phyloP scores from a whole-genome alignment of 2,113 vertebrate genomes.

The Eleginops maclovinus region DNA sequence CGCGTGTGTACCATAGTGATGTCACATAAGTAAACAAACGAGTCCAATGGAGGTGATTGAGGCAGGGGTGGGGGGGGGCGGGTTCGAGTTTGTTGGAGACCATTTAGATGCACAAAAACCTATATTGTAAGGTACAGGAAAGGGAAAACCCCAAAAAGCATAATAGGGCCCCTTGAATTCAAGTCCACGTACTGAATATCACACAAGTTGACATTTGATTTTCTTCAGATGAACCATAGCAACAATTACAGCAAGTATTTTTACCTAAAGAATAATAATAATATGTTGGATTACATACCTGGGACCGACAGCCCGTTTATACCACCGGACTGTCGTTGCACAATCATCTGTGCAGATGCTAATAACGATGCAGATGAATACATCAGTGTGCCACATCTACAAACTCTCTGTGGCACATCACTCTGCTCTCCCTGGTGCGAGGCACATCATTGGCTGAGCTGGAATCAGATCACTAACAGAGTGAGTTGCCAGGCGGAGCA shows the following conservation, averaged over 20 bases:
- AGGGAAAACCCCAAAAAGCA: no score
- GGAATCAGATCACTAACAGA: conserved; percentile 21
- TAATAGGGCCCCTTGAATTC: no score
- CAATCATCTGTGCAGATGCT: conserved; percentile 6
- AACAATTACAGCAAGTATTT: no score
- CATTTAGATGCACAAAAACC: no score
- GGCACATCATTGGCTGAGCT: conserved; percentile 29
- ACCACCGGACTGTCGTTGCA: background rate
- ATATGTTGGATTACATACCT: no score
- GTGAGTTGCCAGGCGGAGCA: conserved; percentile 38
- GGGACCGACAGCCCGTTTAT: background rate
- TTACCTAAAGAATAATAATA: no score
- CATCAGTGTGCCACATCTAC: conserved; percentile 1
- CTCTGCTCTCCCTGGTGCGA: conserved; percentile 18
- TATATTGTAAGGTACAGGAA: no score
- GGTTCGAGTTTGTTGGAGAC: no score
- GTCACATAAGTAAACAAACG: no score
- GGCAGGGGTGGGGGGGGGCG: no score
- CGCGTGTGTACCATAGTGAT: no score
- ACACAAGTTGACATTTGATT: background rate
- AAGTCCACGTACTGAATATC: background rate
- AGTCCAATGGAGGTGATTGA: no score
- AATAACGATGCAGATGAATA: conserved; percentile 29
- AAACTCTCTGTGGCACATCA: conserved; percentile 12
- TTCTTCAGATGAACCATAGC: background rate